These are phyloP conservation scores for Carettochelys insculpta DNA, from an alignment of 2,113 vertebrate species.

Conservation along the genomic window DNA sequence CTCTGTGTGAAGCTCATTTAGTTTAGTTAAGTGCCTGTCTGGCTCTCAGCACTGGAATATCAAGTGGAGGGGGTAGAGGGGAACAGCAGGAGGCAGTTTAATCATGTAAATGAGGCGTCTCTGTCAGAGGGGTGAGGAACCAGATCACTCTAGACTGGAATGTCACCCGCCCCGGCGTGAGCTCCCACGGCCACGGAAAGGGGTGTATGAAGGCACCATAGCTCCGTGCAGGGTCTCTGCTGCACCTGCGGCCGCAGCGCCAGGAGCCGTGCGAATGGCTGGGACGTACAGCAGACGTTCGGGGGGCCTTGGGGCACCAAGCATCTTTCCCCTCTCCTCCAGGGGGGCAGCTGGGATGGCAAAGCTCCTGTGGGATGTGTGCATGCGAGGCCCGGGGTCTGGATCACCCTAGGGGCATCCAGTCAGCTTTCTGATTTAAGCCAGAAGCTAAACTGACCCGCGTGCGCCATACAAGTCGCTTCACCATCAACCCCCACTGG, in stretches of 20 bases:
- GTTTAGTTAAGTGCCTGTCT: not conserved
- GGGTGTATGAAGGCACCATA: not conserved
- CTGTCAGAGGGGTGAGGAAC: not conserved
- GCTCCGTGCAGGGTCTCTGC: accelerated
- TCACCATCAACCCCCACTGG: not conserved
- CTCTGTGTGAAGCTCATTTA: not conserved
- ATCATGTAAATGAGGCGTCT: not conserved
- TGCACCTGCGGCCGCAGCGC: accelerated
- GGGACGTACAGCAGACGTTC: too few species aligned
- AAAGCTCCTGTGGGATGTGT: not conserved
- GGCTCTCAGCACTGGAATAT: not conserved
- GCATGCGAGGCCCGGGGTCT: not conserved
- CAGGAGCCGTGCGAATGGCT: not conserved
- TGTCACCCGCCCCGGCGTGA: not conserved
- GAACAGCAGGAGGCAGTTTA: not conserved
- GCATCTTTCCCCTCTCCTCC: not conserved
- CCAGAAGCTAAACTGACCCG: not conserved
- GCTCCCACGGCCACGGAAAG: accelerated
- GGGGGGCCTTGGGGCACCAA: too few species aligned
- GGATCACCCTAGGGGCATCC: not conserved
- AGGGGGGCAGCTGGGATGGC: not conserved
- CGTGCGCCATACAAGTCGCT: not conserved
- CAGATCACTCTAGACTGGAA: not conserved
- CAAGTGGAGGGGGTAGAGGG: not conserved
- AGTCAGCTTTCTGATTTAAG: not conserved